Evolutionary conservation across 2,888 invertebrate species (phyloP).

Genomic region (Nephrotoma appendiculata): DNA sequence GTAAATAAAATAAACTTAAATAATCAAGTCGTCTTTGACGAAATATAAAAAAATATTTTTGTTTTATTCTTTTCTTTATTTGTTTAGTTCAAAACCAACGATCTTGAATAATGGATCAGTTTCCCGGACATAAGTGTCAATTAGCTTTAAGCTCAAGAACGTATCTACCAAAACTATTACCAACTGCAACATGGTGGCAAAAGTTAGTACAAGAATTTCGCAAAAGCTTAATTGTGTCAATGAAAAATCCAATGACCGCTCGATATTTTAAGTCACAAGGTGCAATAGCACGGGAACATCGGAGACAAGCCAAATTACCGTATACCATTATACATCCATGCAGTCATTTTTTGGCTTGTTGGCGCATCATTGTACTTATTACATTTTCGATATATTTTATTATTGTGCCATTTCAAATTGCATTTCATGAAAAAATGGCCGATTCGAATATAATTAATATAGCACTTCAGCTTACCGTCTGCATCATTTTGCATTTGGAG

Average conservation of each 20-base stretch:
- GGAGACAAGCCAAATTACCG: slow-evolving; percentile 3
- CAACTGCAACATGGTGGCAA: not conserved
- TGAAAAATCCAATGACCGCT: slow-evolving; percentile 5
- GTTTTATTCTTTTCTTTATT: too few relatives aligned
- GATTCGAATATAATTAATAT: not conserved
- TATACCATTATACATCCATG: slow-evolving; percentile 7
- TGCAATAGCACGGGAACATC: slow-evolving; percentile 2
- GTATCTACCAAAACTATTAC: slow-evolving; percentile 8
- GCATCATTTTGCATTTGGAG: slow-evolving; percentile 3
- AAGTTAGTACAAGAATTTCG: not conserved
- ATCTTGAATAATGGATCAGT: not conserved
- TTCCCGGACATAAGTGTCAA: not conserved
- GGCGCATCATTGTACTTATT: slow-evolving; percentile 6
- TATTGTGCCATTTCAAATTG: slow-evolving; percentile 6
- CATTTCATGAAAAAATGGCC: not conserved
- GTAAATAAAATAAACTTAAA: too few relatives aligned
- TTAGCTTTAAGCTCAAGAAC: not conserved
- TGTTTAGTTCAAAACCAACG: too few relatives aligned
- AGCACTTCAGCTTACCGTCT: not conserved
- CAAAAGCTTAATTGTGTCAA: slow-evolving; percentile 3
- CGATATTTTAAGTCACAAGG: slow-evolving; percentile 7
- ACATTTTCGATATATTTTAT: not conserved
- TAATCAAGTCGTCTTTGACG: too few relatives aligned
- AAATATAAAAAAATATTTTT: too few relatives aligned
- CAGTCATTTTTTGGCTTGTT: slow-evolving; percentile 1